phyloP scores from a whole-genome alignment of 2,888 invertebrate genomes.

The Sinodicranocentrus sp. region DNA sequence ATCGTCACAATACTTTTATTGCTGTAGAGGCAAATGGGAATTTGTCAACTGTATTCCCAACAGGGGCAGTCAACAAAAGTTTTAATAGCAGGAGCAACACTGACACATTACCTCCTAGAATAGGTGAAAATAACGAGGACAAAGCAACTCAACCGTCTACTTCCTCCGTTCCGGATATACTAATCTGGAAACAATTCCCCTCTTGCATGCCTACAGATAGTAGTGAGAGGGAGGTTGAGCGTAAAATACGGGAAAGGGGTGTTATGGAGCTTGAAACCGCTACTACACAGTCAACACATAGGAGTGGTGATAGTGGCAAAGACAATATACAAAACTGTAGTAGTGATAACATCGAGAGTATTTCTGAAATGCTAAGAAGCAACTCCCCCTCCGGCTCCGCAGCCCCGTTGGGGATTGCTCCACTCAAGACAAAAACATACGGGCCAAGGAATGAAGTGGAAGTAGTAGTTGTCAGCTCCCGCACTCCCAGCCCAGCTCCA shows the following conservation, averaged over 20 bases:
- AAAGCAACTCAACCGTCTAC: conserved; percentile 28
- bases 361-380: conserved; percentile 62
- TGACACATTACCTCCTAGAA: conserved; percentile 16
- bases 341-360: conserved; percentile 35
- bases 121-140: conserved; percentile 58
- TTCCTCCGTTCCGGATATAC: conserved; percentile 50
- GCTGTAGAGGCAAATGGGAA: conserved; percentile 45
- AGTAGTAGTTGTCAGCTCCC: conserved; percentile 75
- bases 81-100: conserved; percentile 31
- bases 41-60: conserved; percentile 66
- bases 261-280: conserved; percentile 50
- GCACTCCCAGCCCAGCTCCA: conserved; percentile 75
- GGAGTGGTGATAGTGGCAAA: neutral
- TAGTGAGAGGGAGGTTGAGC: conserved; percentile 15
- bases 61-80: conserved; percentile 51
- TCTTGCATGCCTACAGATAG: conserved; percentile 14
- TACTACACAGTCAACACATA: conserved; percentile 28
- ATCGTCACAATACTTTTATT: neutral
- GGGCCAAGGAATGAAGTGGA: conserved; percentile 75
- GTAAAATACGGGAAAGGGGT: conserved; percentile 26
- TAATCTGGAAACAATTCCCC: conserved; percentile 56
- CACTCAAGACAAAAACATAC: conserved; percentile 74
- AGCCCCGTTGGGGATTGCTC: conserved; percentile 63
- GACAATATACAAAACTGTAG: conserved; percentile 1
- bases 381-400: conserved; percentile 65